These are phyloP conservation scores for Embidobia sp. DNA, from an alignment of 2,888 invertebrate species.

Conservation along the genomic window DNA sequence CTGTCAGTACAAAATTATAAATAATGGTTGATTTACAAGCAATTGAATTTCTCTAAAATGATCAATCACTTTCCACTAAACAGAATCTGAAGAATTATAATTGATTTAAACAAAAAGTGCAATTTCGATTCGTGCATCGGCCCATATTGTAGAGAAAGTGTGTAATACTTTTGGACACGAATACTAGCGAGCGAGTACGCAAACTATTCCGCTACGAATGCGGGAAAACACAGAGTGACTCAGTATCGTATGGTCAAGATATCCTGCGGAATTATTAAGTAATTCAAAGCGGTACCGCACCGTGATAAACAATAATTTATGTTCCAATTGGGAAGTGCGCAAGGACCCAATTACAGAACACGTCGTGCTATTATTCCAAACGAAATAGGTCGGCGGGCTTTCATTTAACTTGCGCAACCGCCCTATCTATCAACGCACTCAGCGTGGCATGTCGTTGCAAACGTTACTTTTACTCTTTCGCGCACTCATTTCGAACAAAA, in stretches of 20 bases:
- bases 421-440: slow-evolving; percentile 13
- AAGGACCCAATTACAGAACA: slow-evolving; percentile 8
- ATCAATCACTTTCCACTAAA: too few relatives aligned
- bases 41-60: too few relatives aligned
- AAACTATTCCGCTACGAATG: slow-evolving; percentile 1
- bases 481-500: slow-evolving; percentile 16
- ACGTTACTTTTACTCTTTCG: slow-evolving; percentile 2
- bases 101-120: too few relatives aligned
- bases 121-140: background rate
- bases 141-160: slow-evolving; percentile 24
- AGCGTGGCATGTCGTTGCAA: background rate
- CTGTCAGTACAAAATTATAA: too few relatives aligned
- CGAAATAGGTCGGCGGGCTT: slow-evolving; percentile 23
- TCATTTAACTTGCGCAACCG: slow-evolving; percentile 18
- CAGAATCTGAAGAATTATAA: too few relatives aligned
- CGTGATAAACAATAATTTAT: slow-evolving; percentile 6
- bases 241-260: too few relatives aligned
- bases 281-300: background rate
- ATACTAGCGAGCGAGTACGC: background rate
- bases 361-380: slow-evolving; percentile 6
- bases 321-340: background rate
- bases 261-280: slow-evolving; percentile 1
- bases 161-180: slow-evolving; percentile 12
- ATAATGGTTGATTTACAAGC: too few relatives aligned
- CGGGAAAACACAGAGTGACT: background rate